phyloP scores from a whole-genome alignment of 2,797 vertebrate genomes.

The Gorsachius magnificus region DNA sequence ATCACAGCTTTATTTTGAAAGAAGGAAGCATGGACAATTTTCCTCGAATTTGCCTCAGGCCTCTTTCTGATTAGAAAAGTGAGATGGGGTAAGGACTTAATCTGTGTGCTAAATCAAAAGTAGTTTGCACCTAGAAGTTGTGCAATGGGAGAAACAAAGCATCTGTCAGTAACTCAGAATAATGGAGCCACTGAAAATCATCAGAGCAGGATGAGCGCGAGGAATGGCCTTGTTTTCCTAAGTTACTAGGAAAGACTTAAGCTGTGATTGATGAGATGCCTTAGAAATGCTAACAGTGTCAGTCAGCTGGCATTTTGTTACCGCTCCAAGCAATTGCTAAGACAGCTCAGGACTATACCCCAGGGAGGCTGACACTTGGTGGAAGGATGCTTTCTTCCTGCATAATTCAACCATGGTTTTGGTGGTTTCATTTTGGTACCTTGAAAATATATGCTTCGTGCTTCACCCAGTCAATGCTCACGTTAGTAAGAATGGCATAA shows the following conservation, averaged over 20 bases:
- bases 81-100: background rate
- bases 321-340: background rate
- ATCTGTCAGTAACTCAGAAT: background rate
- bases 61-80: background rate
- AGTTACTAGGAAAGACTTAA: background rate
- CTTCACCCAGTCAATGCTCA: background rate
- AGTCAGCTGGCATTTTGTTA: constrained; percentile 8
- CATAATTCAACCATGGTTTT: background rate
- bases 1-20: background rate
- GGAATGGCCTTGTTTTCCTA: constrained; percentile 10
- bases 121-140: background rate
- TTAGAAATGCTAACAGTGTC: background rate
- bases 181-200: background rate
- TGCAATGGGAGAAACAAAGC: background rate
- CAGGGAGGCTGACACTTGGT: background rate
- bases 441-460: background rate
- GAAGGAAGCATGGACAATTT: background rate
- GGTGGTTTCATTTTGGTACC: background rate
- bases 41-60: background rate
- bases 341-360: background rate
- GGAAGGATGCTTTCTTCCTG: background rate
- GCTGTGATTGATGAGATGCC: constrained; percentile 32
- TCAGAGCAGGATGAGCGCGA: background rate
- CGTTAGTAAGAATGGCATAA: background rate
- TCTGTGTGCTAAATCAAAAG: background rate